Conservation (phyloP, 1,140 invertebrate genomes). For the Phortica variegata region DNA sequence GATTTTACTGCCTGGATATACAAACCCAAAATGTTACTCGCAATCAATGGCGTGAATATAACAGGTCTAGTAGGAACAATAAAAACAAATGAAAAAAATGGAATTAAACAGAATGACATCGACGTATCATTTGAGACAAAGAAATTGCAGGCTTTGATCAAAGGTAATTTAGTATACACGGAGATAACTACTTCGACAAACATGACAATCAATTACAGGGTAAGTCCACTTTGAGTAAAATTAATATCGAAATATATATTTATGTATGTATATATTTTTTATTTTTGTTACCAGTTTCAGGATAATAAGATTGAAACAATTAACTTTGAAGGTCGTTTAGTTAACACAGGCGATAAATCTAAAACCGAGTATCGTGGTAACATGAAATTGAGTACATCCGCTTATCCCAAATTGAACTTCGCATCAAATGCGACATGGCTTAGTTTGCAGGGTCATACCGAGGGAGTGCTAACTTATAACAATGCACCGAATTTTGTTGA, state of each 20-base stretch:
- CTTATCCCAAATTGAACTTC: slow-evolving; percentile 75
- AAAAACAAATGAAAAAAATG: slow-evolving; percentile 61
- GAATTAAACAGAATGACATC: slow-evolving; percentile 63
- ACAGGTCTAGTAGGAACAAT: slow-evolving; percentile 63
- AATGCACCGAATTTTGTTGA: slow-evolving; percentile 50
- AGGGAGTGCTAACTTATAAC: slow-evolving; percentile 44
- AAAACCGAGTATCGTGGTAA: slow-evolving; percentile 66
- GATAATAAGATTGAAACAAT: slow-evolving; percentile 68
- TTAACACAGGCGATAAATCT: slow-evolving; percentile 62
- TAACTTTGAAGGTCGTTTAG: slow-evolving; percentile 66
- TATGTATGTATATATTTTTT: background rate
- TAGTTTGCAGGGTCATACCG: slow-evolving; percentile 46
- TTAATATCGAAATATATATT: background rate
- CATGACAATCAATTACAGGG: slow-evolving; percentile 61
- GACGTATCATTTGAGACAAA: slow-evolving; percentile 64
- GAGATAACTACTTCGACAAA: slow-evolving; percentile 47
- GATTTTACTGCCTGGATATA: slow-evolving; percentile 62
- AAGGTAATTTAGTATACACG: slow-evolving; percentile 60
- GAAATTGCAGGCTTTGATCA: slow-evolving; percentile 60
- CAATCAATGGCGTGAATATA: slow-evolving; percentile 65
- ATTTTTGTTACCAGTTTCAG: slow-evolving; percentile 62
- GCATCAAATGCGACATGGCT: slow-evolving; percentile 62
- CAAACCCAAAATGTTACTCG: slow-evolving; percentile 63
- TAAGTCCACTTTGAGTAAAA: slow-evolving; percentile 24
- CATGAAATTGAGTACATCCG: slow-evolving; percentile 68